Conservation (phyloP, 2,888 invertebrate species). For the Dromius quadrimaculatus region DNA sequence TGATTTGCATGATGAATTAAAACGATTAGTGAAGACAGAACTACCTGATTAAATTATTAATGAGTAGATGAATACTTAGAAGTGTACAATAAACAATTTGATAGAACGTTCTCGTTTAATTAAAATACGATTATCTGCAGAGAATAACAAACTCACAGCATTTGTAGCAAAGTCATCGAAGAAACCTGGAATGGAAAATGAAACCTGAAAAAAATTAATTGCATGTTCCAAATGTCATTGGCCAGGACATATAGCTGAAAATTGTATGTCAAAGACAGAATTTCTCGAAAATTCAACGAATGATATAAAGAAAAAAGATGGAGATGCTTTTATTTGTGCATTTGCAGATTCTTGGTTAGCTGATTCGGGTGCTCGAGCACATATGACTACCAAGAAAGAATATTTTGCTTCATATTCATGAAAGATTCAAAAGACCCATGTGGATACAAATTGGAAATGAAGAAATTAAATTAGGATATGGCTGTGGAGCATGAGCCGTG, state of each 20-base stretch:
- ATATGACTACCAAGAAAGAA: no score
- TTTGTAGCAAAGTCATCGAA: background rate
- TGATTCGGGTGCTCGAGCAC: no score
- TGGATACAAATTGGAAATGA: conserved; percentile 46
- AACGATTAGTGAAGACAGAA: conserved; percentile 51
- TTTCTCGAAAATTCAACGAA: background rate
- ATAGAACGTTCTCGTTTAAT: conserved; percentile 1
- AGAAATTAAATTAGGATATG: conserved; percentile 40
- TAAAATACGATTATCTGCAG: background rate
- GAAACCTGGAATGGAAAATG: background rate
- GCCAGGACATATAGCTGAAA: conserved; percentile 44
- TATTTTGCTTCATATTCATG: conserved; percentile 30
- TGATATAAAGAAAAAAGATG: no score
- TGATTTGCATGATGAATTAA: conserved; percentile 53
- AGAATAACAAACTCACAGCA: background rate
- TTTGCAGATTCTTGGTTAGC: no score
- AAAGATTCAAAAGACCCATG: conserved; percentile 31
- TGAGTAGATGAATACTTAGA: conserved; percentile 53
- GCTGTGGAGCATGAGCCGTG: conserved; percentile 37
- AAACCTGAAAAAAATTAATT: conserved; percentile 1
- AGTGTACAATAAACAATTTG: conserved; percentile 32
- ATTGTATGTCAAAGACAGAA: conserved; percentile 27
- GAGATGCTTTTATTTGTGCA: no score
- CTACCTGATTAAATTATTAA: conserved; percentile 53
- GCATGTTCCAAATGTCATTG: conserved; percentile 41